Base-by-base conservation (phyloP, 2,888 invertebrate genomes). In the Lepidocyrtinus sp. region DNA sequence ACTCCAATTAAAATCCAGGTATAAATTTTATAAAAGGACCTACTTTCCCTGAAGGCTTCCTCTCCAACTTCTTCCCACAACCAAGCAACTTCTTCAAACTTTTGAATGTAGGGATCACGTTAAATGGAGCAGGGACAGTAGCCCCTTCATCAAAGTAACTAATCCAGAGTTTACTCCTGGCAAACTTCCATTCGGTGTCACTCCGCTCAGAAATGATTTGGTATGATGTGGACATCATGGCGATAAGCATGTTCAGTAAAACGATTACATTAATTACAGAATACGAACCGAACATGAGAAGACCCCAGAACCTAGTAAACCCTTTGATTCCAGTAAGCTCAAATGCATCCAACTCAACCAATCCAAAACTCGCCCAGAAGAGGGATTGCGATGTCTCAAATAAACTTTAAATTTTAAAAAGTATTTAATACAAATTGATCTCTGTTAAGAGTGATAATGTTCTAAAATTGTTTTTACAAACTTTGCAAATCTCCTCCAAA, bases 151-250 rank as follows among this genome's bases (percentile, higher is more conserved):
- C 97, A 88, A 98, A 98, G 88, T 96, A 98, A 87, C 95, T 96
- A 92, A 98, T 94, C 97, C 98, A 98, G 1, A 98, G 90, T 86
- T 95, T 94, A 0, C 96, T 96, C 64, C 98, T 91, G 0, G 98
- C 97, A 88, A 97, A 98, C 89, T 98, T 98, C 98, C 98, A 98
- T 89, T 98, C 98, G 0, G 94, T 94, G 87, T 98, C 98, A 0
- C 97, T 95, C 88, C 96, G 95, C 91, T 96, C 94, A 25, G 90
- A 90, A 69, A 91, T 91, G 81, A 89, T 88, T 85, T 91, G 90
- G 87, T 90, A 91, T 15, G 90, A 90, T 86, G 90, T 91, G 87
- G 90, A 90, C 90, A 91, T 91, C 91, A 91, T 91, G 79, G 91
- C 91, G 85, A 91, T 91, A 19, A 91, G 88, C 89, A 91, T 90